Conservation (phyloP, 2,888 invertebrate species). For the Euplagia quadripunctaria region DNA sequence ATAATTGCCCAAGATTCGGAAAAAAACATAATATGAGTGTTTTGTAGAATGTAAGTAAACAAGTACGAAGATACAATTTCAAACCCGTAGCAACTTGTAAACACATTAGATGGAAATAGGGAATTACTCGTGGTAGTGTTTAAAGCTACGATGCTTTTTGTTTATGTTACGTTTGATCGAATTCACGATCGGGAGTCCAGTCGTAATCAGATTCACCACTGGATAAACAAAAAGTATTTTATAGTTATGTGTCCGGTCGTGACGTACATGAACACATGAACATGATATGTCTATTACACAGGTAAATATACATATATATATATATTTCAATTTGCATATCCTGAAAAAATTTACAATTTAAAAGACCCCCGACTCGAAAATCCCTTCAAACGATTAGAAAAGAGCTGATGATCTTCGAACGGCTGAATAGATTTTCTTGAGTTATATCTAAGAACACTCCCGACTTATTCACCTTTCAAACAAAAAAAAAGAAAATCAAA, state of each 20-base stretch:
- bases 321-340: no score
- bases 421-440: no score
- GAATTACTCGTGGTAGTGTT: background rate
- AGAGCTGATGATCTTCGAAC: no score
- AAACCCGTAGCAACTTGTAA: background rate
- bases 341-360: no score
- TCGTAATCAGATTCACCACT: slow-evolving; percentile 3
- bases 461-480: no score
- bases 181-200: background rate
- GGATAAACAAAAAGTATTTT: background rate
- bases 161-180: slow-evolving; percentile 5
- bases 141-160: background rate
- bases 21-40: background rate
- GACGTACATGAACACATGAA: background rate
- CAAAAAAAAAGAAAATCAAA: no score
- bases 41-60: background rate
- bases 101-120: slow-evolving; percentile 1
- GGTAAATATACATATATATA: no score
- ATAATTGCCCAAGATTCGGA: background rate
- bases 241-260: background rate
- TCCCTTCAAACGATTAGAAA: no score
- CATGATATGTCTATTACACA: background rate
- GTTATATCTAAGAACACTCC: no score
- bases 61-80: background rate
- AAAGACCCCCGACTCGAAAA: no score